These are phyloP conservation scores for Prochilodus magdalenae DNA, from an alignment of 2,113 vertebrate species.

Conservation along the genomic window DNA sequence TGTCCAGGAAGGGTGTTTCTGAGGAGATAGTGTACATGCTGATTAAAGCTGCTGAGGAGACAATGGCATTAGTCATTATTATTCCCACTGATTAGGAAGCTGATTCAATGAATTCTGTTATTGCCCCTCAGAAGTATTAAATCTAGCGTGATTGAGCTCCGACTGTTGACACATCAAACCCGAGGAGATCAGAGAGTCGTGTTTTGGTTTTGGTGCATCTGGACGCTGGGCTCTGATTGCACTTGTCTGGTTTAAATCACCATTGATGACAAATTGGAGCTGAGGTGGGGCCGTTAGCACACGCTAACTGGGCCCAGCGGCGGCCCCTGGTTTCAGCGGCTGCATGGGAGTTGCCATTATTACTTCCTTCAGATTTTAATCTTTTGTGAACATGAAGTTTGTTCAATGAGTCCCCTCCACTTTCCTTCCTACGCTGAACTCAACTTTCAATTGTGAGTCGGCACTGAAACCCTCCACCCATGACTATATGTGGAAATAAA, in stretches of 20 bases:
- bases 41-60: slow-evolving; percentile 48
- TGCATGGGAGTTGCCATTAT: slow-evolving; percentile 60
- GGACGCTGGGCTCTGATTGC: slow-evolving; percentile 55
- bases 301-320: slow-evolving; percentile 45
- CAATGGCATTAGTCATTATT: slow-evolving; percentile 59
- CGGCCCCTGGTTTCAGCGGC: slow-evolving; percentile 35
- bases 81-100: slow-evolving; percentile 54
- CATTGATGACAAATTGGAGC: slow-evolving; percentile 57
- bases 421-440: slow-evolving; percentile 60
- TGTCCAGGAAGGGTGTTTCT: slow-evolving; percentile 51
- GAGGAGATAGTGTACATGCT: slow-evolving; percentile 49
- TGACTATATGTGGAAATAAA: slow-evolving; percentile 58
- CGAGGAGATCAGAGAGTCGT: slow-evolving; percentile 52
- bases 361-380: slow-evolving; percentile 59
- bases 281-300: slow-evolving; percentile 54
- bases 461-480: slow-evolving; percentile 53
- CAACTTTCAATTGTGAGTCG: slow-evolving; percentile 58
- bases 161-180: slow-evolving; percentile 39
- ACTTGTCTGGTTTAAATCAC: slow-evolving; percentile 52
- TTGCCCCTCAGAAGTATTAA: slow-evolving; percentile 49
- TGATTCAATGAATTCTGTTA: slow-evolving; percentile 40
- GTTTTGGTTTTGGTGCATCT: slow-evolving; percentile 57
- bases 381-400: slow-evolving; percentile 58
- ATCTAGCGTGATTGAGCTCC: slow-evolving; percentile 41
- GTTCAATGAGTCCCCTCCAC: slow-evolving; percentile 57